Base-by-base conservation (phyloP, 2,888 invertebrate species). In the Caenorhabditis imperialis region DNA sequence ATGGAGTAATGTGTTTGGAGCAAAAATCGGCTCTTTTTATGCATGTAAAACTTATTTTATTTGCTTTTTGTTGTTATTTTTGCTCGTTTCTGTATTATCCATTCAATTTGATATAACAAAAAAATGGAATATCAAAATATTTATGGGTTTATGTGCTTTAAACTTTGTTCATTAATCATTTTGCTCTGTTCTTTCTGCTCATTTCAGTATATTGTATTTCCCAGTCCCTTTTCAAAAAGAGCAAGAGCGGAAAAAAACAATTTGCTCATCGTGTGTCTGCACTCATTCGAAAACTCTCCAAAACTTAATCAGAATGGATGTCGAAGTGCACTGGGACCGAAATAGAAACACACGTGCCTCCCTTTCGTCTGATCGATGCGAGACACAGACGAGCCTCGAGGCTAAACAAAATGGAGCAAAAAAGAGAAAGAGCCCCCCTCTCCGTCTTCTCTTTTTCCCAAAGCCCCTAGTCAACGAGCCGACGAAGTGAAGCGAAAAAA, bases 221-320 rank as follows among this genome's bases (percentile, higher is more conserved):
- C n/a, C n/a, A n/a, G n/a, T n/a, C n/a, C n/a, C n/a, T n/a, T n/a
- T n/a, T n/a, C n/a, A n/a, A n/a, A n/a, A n/a, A n/a, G n/a, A n/a
- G n/a, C n/a, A n/a, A n/a, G n/a, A n/a, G n/a, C 10, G 30, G 38
- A 40, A 38, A 23, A 6, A 23, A 44, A 44, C 44, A 23, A 40
- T 16, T 40, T 40, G 16, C 1, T 14, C n/a, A 16, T 40, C 40
- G 7, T 18, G n/a, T 18, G 8, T 18, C 4, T 40, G 6, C 18
- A 22, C 37, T 20, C 38, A 23, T 18, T 51, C 44, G 20, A 8
- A n/a, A 20, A 12, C 20, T 5, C 14, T 10, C 22, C 33, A 62
- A 62, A 62, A 57, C 45, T 51, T 62, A 62, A 62, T 62, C 53
- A 62, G 51, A 62, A 62, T 51, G 44, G 62, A 40, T 50, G 33